Base-by-base conservation (phyloP, 2,113 vertebrate genomes). In the Hydrochoerus hydrochaeris region DNA sequence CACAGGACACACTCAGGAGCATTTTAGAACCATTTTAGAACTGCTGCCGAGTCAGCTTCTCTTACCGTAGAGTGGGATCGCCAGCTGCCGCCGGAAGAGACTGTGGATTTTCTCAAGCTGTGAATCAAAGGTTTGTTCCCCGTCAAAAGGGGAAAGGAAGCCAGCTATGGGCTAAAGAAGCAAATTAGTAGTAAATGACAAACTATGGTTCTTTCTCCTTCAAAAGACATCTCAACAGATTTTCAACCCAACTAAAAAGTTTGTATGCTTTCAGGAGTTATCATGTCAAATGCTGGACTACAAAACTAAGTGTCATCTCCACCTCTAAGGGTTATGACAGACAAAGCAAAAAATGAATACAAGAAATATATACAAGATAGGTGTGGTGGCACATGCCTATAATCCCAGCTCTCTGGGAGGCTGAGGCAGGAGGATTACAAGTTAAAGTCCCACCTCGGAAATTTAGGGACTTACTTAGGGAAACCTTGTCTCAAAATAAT, bases 61-160 rank as follows among this genome's bases (percentile, higher is more conserved):
- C 99, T 99, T 98, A 99, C 99, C 99, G 87, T 99, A 98, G 88
- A 99, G 99, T 0, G 99, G 99, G 91, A 99, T 94, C 35, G 99
- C 99, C 98, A 99, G 96, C 98, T 99, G 99, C 93, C 99, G 99
- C 90, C 99, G 99, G 97, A 99, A 99, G 57, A 99, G 99, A 1
- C 98, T 98, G 97, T 99, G 99, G 93, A 99, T 99, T 97, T 98
- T 99, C 97, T 99, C 99, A 0, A 99, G 99, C 98, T 99, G 99
- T 92, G 97, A 96, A 94, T 98, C 99, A 95, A 99, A 97, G 98
- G 99, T 98, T 98, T 99, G 99, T 99, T 99, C 99, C 98, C 99
- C 98, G 97, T 99, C 99, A 0, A 85, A 97, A 63, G 98, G 99
- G 77, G 99, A 98, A 97, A 99, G 97, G 17, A 98, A 99, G 98